Evolutionary conservation across 2,113 vertebrate species (phyloP), one percentile per base, ranked within the genome.

Genomic region (Psittacus erithacus): DNA sequence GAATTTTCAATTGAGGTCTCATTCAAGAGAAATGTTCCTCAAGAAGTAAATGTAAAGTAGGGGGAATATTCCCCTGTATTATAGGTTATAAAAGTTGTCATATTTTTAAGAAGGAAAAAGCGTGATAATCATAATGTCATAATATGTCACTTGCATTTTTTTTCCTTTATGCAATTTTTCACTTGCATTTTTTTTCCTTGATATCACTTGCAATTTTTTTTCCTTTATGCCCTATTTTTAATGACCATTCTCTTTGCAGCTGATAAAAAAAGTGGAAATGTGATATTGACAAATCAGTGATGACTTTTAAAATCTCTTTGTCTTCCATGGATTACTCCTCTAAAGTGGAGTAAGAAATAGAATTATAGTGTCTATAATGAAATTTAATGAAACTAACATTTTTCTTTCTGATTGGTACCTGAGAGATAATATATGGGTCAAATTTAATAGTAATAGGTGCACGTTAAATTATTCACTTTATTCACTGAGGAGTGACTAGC

Each of bases 401-500:
- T 96, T 94, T 92, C 39, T 39, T 93, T 79, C 55, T 93, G 86
- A 75, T 92, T 93, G 86, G 80, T 94, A 92, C 73, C 88, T 94
- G 82, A 69, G 62, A 95, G 73, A 92, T 86, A 93, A 93, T 95
- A 96, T 93, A 88, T 96, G 82, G 95, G 93, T 97, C 95, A 97
- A 88, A 96, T 6, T 82, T 65, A 90, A 92, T 55, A 92, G 64
- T 79, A 92, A 94, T 41, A 88, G 77, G 69, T 0, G 0, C 39
- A 82, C 91, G 69, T 20, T 92, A 95, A 96, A 97, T 96, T 97
- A 95, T 95, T 93, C 88, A 79, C 5, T 0, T 65, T 96, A 97
- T 95, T 94, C 96, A 96, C 95, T 82, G 95, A 97, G 96, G 95
- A 96, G 77, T 93, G 93, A 96, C 95, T 97, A 96, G 93, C 82